Percentiles rank a stretch among this genome's conserved stretches.
Evolutionary conservation across 1,140 invertebrate species (phyloP).

Genomic region (Procambarus clarkii): DNA sequence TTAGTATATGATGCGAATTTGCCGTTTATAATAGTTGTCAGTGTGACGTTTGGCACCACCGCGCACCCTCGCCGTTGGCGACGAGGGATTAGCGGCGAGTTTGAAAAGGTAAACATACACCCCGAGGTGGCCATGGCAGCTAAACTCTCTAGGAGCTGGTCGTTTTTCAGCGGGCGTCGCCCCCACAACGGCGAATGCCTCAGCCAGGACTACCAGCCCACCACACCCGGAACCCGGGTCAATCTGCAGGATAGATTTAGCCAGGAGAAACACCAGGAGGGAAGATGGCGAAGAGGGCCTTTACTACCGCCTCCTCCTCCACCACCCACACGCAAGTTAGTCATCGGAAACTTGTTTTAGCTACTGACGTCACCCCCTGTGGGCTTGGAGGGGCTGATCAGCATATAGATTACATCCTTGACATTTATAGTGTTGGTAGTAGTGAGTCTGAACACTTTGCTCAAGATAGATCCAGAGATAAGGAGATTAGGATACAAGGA

Average conservation of each 20-base stretch:
- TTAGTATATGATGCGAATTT: too few species aligned
- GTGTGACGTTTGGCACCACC: too few species aligned
- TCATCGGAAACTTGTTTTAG: neutral
- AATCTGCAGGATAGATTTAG: slow-evolving; percentile 46
- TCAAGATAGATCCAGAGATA: too few species aligned
- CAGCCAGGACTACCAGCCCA: slow-evolving; percentile 38
- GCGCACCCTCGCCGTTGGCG: too few species aligned
- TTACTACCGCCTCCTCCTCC: neutral
- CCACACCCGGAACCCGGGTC: slow-evolving; percentile 16
- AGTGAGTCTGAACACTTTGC: too few species aligned
- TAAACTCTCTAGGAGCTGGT: slow-evolving; percentile 45
- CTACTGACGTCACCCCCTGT: neutral
- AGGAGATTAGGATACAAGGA: too few species aligned
- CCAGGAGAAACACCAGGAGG: neutral
- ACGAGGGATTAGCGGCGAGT: too few species aligned
- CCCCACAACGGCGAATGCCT: slow-evolving; percentile 2
- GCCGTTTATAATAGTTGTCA: too few species aligned
- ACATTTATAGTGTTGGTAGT: neutral
- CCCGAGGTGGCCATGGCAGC: slow-evolving; percentile 25
- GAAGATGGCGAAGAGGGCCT: neutral
- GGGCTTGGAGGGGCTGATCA: neutral
- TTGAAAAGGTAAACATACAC: too few species aligned
- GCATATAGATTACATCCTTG: neutral
- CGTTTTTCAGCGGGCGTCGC: slow-evolving; percentile 30
- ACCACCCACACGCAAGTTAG: slow-evolving; percentile 14